Evolutionary conservation across 2,113 vertebrate species (phyloP).

Genomic region (Podarcis raffonei): DNA sequence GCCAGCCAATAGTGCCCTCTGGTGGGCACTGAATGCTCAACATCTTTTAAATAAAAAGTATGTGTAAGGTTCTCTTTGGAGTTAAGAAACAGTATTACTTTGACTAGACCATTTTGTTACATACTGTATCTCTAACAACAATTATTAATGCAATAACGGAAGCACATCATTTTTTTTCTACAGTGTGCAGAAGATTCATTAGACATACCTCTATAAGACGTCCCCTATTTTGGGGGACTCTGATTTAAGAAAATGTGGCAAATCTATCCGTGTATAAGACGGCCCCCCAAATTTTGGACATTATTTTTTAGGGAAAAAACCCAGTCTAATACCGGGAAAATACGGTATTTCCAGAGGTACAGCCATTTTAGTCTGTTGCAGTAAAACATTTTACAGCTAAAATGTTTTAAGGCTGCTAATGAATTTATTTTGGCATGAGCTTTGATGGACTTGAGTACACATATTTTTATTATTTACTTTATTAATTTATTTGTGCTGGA

Average conservation of each 20-base stretch:
- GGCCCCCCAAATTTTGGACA: too few relatives aligned
- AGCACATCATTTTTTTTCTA: not conserved
- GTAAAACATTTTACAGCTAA: too few relatives aligned
- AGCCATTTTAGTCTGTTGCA: too few relatives aligned
- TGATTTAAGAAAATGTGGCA: too few relatives aligned
- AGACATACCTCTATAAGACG: too few relatives aligned
- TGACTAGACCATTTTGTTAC: not conserved
- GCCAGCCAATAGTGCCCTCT: slow-evolving; percentile 19
- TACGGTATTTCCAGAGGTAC: too few relatives aligned
- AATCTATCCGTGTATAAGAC: too few relatives aligned
- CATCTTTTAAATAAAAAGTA: not conserved
- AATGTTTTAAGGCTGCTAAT: too few relatives aligned
- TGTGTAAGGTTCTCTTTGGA: not conserved
- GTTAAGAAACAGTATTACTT: not conserved
- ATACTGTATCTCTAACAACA: not conserved
- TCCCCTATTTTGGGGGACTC: too few relatives aligned
- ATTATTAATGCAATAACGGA: not conserved
- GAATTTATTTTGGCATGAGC: too few relatives aligned
- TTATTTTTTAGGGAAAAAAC: too few relatives aligned
- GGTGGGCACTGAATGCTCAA: slow-evolving; percentile 34
- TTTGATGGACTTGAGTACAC: not conserved
- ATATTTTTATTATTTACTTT: not conserved
- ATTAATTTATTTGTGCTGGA: not conserved
- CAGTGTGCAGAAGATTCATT: not conserved
- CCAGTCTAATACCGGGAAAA: too few relatives aligned